Base-by-base conservation (phyloP, 2,888 invertebrate species). In the Allolobophora icterica region DNA sequence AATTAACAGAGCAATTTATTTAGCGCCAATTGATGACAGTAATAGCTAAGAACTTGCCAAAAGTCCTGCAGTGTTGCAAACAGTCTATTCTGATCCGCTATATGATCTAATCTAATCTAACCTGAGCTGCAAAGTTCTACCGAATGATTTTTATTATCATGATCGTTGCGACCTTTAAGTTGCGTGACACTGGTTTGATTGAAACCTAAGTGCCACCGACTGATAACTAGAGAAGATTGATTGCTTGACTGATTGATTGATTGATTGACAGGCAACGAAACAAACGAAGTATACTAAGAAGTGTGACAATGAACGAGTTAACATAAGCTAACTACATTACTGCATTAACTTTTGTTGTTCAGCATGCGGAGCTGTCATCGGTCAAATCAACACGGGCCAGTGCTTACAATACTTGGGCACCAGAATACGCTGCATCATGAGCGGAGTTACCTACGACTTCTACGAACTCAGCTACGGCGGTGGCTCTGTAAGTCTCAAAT, bases 341-440 rank as follows among this genome's bases (percentile, higher is more conserved):
- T n/a, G 71, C 30, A n/a, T 71, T 5, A n/a, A 71, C 71, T 71
- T 3, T 71, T 71, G 71, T 71, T 71, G n/a, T 4, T 11, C 84
- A 90, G 90, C 84, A 40, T 91, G 91, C 34, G 91, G 91, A 42
- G 90, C 90, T 38, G 90, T 90, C n/a, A 91, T 91, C 35, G 91
- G 91, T 42, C 71, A 83, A 58, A n/a, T 90, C 21, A 91, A 90
- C 83, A 84, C 90, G 17, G 91, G 91, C 13, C 0, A 13, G 1
- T 91, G 91, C 90, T 40, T 89, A 34, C 38, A 58, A 71, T 91
- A 91, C 84, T 2, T 34, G 2, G 91, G 91, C 38, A 35, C n/a
- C 24, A 91, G 71, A 40, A 30, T 35, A 11, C 1, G 2, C 40
- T 91, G 91, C 84, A 71, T 38, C n/a, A 38, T 91, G 35, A 90